Base-by-base conservation (phyloP, 2,113 vertebrate species). In the Cyprinodon variegatus region DNA sequence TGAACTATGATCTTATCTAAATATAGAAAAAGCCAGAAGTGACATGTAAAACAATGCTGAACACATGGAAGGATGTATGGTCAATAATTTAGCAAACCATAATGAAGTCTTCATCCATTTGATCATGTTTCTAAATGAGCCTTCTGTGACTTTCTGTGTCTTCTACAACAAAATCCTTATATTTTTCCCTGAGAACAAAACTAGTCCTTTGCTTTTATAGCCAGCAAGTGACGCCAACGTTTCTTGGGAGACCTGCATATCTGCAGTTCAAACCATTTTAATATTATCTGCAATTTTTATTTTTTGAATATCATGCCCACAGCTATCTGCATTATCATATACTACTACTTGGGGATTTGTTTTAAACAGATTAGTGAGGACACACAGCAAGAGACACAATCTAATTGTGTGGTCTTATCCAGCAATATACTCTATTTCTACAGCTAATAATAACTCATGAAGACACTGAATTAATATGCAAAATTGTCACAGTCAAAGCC, bases 251-350 rank as follows among this genome's bases (percentile, higher is more conserved):
- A 76, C 70, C 22, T 7, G 70, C 70, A 22, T 60, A 53, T 63
- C 59, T 76, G 72, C 72, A 70, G 61, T 78, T 86, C 70, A 76
- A 11, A 64, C 70, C 63, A 37, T 70, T 70, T 72, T 62, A 76
- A 66, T 62, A 72, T 63, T 72, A 78, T 46, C 40, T 57, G 74
- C 70, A 72, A 81, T 77, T 80, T 64, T 66, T 74, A n/a, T 72
- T 57, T 84, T 88, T 89, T 89, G 71, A 78, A 85, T 86, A 78
- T 68, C 61, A 50, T 53, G 74, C 64, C 64, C 65, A 79, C 43
- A 75, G 70, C 68, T 37, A 0, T 74, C 67, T 46, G 71, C 40
- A 2, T 60, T 71, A 68, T 62, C 43, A 46, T 70, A 66, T 48
- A 66, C 65, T 70, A 67, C 65, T 81, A 70, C 61, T 81, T 11